Evolutionary conservation across 2,888 invertebrate genomes (phyloP), one percentile per base, ranked within the genome.

Genomic region (Drosophila crucigera): DNA sequence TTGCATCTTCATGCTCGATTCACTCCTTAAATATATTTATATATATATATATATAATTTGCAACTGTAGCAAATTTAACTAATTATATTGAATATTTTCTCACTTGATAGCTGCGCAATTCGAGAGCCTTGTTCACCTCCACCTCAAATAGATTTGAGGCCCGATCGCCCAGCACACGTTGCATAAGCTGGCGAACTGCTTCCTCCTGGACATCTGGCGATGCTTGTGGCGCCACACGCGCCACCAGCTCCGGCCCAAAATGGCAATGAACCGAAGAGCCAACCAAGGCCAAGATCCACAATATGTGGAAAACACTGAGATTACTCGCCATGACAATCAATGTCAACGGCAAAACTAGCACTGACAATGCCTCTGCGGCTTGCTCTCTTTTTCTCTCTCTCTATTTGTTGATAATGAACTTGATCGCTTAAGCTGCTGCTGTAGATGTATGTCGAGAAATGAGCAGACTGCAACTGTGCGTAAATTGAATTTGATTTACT

Each of bases 141-240:
- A 91, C 82, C 19, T 68, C 70, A 35, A 92, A 92, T 10, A 68
- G 37, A 25, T 78, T 56, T 14, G 85, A 53, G 0, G 80, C 61
- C 1, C 33, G 47, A 5, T 30, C 35, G 7, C 91, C 90, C 10
- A 92, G 41, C 25, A 90, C 73, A 11, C 91, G 79, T 33, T 66
- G 61, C 11, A 92, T 87, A 0, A 92, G 76, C 41, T 69, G 76
- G 4, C 61, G 55, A 0, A 80, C 91, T 0, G 91, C 87, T 9
- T 52, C 28, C 52, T 81, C 78, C 77, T 92, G 91, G 0, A 78
- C 73, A 30, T 80, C 74, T 0, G 76, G 62, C 0, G 83, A 54
- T 1, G 73, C 73, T 49, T 60, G 43, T 2, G 90, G 90, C 1
- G 78, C 55, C n/a, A 88, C 1, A 9, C 72, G 78, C 4, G 35